These are phyloP conservation scores for Pteronotus mesoamericanus DNA, from an alignment of 2,797 vertebrate genomes.

Conservation along the genomic window DNA sequence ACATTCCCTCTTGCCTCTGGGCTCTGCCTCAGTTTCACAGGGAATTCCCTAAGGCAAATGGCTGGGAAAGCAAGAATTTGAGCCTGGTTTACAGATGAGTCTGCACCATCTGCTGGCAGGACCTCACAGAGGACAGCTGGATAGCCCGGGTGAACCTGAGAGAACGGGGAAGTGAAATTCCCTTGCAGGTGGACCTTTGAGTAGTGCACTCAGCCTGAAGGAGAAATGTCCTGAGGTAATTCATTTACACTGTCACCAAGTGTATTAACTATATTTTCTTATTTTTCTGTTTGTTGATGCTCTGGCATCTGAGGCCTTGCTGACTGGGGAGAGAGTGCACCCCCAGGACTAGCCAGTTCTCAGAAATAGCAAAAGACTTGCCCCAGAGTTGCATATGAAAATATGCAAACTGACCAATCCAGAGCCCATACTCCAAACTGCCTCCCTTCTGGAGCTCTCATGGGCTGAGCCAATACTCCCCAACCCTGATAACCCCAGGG, in stretches of 20 bases:
- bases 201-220: not conserved
- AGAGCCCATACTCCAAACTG: not conserved
- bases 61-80: not conserved
- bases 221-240: not conserved
- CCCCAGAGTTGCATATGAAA: too few relatives aligned
- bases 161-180: not conserved
- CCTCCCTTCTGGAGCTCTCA: not conserved
- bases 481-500: not conserved
- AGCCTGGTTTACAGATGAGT: not conserved
- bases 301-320: not conserved
- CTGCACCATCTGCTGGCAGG: not conserved
- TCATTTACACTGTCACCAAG: not conserved
- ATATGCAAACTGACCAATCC: not conserved
- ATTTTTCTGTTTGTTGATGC: not conserved
- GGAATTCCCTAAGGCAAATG: not conserved
- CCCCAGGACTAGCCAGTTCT: not conserved
- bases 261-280: not conserved
- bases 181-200: not conserved
- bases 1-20: not conserved
- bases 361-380: not conserved
- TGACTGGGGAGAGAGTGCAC: not conserved
- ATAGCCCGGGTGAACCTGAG: not conserved
- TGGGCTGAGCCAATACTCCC: not conserved
- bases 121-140: not conserved
- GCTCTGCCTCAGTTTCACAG: not conserved